Base-by-base conservation (phyloP, 2,113 vertebrate genomes). In the Urocolius indicus region DNA sequence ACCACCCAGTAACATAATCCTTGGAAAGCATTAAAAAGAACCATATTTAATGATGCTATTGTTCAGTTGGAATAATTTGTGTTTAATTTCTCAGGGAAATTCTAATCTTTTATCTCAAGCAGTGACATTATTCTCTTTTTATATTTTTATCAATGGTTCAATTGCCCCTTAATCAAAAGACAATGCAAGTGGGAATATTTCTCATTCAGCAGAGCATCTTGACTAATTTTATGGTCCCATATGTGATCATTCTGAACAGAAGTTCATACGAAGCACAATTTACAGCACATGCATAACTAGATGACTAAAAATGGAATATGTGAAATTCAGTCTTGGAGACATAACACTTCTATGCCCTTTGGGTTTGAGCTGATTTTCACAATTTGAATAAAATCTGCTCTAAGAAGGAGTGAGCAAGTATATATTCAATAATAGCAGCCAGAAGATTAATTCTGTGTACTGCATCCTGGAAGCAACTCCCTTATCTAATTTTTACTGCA, bases 61-160 rank as follows among this genome's bases (percentile, higher is more conserved):
- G 79, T 94, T 97, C 65, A 66, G 57, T 22, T 91, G 78, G 86
- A 89, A 94, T 95, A 87, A 95, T 88, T 81, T 59, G 88, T 92
- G 61, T 83, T 92, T 93, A 92, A 94, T 94, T 95, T 96, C 76
- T 82, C 78, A 68, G 86, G 89, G 93, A 97, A 96, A 96, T 96
- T 93, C 34, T 84, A 89, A 93, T 87, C 80, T 71, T 95, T 94
- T 81, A 80, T 93, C 82, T 68, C 62, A 75, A 96, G 94, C 75
- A 77, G 62, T 63, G 82, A 49, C 76, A 91, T 81, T 82, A 38
- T 91, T 95, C 85, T 69, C 79, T 89, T 93, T 94, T 95, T 79
- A 54, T 96, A 77, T 81, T 94, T 93, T 82, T 89, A 93, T 93
- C 85, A 94, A 74, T 84, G 89, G 57, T 80, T 94, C 73, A 74